Conservation (phyloP, 2,888 invertebrate genomes). For the Drosophila anomelani region DNA sequence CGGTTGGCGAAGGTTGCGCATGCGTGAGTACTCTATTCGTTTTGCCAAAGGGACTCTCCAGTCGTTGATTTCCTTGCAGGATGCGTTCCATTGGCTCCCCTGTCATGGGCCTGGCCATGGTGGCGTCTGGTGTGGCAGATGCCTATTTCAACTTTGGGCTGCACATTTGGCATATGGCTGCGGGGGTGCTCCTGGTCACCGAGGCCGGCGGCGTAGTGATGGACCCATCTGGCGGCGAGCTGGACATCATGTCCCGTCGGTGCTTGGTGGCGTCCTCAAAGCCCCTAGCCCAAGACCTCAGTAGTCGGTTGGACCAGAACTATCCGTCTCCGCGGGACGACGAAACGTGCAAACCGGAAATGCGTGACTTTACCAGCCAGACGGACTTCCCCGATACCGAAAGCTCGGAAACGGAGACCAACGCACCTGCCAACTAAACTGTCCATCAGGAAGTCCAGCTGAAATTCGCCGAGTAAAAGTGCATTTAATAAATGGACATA, state of each 20-base stretch:
- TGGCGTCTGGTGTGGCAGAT: conserved; percentile 95
- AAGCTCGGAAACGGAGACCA: background rate
- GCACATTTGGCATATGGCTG: conserved; percentile 97
- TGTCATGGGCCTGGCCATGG: conserved; percentile 96
- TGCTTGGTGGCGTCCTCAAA: conserved; percentile 91
- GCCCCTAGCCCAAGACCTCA: conserved; percentile 89
- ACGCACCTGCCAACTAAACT: background rate
- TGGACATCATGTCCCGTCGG: conserved; percentile 93
- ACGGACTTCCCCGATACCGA: conserved; percentile 59
- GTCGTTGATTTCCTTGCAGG: conserved; percentile 84
- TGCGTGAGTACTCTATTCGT: conserved; percentile 86
- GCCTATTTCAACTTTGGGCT: conserved; percentile 96
- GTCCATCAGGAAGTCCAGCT: conserved; percentile 29
- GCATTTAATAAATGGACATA: conserved; percentile 16
- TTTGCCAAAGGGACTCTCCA: background rate
- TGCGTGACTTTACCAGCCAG: conserved; percentile 49
- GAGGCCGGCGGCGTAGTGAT: conserved; percentile 97
- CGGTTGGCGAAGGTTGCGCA: conserved; percentile 88
- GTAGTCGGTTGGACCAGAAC: conserved; percentile 88
- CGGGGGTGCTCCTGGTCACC: conserved; percentile 92
- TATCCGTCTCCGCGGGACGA: conserved; percentile 90
- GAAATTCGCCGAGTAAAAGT: background rate
- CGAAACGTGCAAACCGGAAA: conserved; percentile 45
- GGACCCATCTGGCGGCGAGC: conserved; percentile 92
- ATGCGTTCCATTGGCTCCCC: conserved; percentile 95